Evolutionary conservation across 1,140 invertebrate genomes (phyloP).

Genomic region (Drusus annulatus): DNA sequence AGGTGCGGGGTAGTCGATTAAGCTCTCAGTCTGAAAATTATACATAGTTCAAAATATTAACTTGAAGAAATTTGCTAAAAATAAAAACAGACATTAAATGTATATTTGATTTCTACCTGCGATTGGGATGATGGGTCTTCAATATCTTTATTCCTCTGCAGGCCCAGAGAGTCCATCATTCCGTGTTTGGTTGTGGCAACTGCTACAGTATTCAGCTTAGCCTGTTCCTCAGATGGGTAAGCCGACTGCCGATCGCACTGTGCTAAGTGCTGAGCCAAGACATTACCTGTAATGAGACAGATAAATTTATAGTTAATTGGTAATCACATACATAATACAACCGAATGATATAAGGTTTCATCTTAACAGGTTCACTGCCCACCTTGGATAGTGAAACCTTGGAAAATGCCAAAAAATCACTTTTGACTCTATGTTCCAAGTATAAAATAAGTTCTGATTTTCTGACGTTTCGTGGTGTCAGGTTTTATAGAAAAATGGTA

Average conservation of each 20-base stretch:
- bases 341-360: no score
- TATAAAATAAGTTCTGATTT: no score
- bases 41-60: constrained; percentile 21
- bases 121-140: constrained; percentile 34
- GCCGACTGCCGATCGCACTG: constrained; percentile 76
- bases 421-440: no score
- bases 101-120: constrained; percentile 43
- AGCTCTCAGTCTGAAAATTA: constrained; percentile 55
- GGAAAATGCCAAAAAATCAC: no score
- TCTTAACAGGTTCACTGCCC: no score
- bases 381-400: no score
- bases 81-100: neutral
- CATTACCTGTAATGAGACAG: constrained; percentile 66
- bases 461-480: no score
- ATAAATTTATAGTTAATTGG: neutral
- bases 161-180: constrained; percentile 56
- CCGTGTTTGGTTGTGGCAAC: constrained; percentile 52
- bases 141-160: constrained; percentile 54
- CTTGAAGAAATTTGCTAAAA: neutral
- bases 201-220: constrained; percentile 71
- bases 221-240: constrained; percentile 73
- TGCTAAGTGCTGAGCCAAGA: constrained; percentile 77
- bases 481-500: no score
- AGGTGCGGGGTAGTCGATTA: constrained; percentile 65
- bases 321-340: neutral